Conservation (phyloP, 1,140 invertebrate species). For the Hyles vespertilio region DNA sequence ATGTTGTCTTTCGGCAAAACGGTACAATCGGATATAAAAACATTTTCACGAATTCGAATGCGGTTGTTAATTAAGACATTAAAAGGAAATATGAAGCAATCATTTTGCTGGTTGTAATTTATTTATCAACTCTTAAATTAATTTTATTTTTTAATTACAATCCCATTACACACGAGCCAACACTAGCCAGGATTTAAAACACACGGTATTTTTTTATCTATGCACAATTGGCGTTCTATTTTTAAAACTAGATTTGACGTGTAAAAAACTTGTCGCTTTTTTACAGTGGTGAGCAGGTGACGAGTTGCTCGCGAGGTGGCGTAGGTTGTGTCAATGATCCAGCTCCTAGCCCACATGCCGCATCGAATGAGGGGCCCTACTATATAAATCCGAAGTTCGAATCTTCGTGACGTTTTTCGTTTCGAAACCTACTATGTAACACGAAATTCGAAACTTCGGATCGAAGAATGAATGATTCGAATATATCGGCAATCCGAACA, state of each 20-base stretch:
- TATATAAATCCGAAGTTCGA: too few species aligned
- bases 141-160: conserved; percentile 16
- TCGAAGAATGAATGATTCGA: too few species aligned
- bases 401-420: too few species aligned
- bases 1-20: conserved; percentile 27
- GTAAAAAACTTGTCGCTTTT: conserved; percentile 52
- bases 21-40: not conserved
- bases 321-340: conserved; percentile 74
- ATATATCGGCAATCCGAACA: too few species aligned
- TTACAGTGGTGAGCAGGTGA: conserved; percentile 60
- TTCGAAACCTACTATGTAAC: too few species aligned
- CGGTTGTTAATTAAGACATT: not conserved
- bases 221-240: conserved; percentile 29
- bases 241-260: conserved; percentile 62
- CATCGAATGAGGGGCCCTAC: conserved; percentile 67
- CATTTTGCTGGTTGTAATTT: too few species aligned
- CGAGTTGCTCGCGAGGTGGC: conserved; percentile 39
- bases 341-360: conserved; percentile 70
- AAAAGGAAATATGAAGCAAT: too few species aligned
- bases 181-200: too few species aligned
- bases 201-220: too few species aligned
- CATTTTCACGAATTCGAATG: not conserved
- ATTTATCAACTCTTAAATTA: not conserved
- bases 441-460: too few species aligned
- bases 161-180: too few species aligned